Evolutionary conservation across 2,888 invertebrate species (phyloP), one percentile per base, ranked within the genome.

Genomic region (Dascillus cervinus): DNA sequence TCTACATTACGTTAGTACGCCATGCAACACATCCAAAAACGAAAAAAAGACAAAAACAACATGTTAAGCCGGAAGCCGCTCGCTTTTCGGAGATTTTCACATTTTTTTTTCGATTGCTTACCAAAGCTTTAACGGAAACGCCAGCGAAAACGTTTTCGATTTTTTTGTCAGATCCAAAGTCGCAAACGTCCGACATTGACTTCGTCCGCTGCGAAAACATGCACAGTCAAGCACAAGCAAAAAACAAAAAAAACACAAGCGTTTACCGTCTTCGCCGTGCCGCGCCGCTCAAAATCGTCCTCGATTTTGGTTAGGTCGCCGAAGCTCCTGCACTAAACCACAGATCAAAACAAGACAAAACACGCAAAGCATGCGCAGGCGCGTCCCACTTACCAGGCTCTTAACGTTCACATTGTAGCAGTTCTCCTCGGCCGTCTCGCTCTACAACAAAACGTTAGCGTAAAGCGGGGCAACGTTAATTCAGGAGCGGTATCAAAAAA

Each of bases 391-490:
- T 71, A 77, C 77, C 72, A 77, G 62, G 49, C 67, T 72, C 56
- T 74, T 75, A 42, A 77, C 77, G 60, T 72, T 74, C 53, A 77
- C 75, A 54, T 74, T 75, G 51, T 74, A 73, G 36, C 49, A 44
- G 39, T 48, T 46, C 41, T 11, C 44, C 42, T 53, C 54, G 52
- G 47, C 54, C 52, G 47, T 34, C 17, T 40, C 32, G 13, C 21
- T 26, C 39, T 39, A 39, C 34, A 39, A 39, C 12, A 26, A 29
- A 37, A 37, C 17, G 17, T 17, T 17, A 22, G 9, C 23, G 23
- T 5, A 22, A 22, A 22, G 9, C 23, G 23, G 9, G 5, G 25
- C 24, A 34, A 22, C 13, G 8, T 6, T 17, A 17, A 17, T 6
- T 17, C 4, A 17, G 5, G 4, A 8, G 17, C 17, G 17, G 4